Percentiles rank a stretch among this genome's conserved stretches.
phyloP scores from a whole-genome alignment of 2,888 invertebrate species.

The Oxytorus armatus region DNA sequence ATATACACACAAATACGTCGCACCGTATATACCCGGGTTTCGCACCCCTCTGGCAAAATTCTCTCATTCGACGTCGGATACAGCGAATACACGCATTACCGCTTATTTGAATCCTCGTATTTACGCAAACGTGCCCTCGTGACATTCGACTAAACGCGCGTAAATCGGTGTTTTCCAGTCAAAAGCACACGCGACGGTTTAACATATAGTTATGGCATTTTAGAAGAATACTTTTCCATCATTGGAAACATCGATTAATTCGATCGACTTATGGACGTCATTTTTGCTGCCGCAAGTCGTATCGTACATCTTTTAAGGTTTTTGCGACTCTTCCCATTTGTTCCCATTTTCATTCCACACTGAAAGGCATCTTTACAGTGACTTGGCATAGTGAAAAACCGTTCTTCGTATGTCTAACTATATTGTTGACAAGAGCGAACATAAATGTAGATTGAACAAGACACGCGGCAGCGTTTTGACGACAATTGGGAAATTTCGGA shows the following conservation, averaged over 20 bases:
- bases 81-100: neutral
- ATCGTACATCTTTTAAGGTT: too few species aligned
- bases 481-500: too few species aligned
- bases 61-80: slow-evolving; percentile 36
- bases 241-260: neutral
- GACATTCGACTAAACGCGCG: neutral
- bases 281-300: neutral
- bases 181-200: neutral
- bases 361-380: too few species aligned
- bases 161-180: neutral
- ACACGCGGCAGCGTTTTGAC: too few species aligned
- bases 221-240: neutral
- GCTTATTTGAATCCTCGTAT: slow-evolving; percentile 28
- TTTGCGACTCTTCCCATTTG: too few species aligned
- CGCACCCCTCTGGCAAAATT: slow-evolving; percentile 13
- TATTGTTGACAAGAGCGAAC: too few species aligned
- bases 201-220: neutral
- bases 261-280: neutral
- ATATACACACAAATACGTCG: neutral
- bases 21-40: neutral
- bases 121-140: slow-evolving; percentile 3
- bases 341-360: neutral
- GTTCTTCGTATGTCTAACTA: too few species aligned
- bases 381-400: too few species aligned
- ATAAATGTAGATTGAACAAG: too few species aligned